These are phyloP conservation scores for Ophiodon elongatus DNA, from an alignment of 2,113 vertebrate species.

Conservation along the genomic window DNA sequence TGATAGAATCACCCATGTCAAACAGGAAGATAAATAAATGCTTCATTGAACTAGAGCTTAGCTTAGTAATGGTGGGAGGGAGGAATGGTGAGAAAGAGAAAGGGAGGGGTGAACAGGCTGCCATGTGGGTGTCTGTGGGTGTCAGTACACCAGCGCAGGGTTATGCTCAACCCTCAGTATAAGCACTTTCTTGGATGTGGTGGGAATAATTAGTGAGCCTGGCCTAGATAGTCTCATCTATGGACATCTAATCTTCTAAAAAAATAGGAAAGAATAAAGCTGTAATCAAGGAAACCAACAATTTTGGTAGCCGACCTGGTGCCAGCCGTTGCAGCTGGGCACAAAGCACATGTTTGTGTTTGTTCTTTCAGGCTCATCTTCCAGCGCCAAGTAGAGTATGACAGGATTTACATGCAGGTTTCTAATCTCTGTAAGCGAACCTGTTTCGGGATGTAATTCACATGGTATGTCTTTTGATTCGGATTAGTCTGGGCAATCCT, in stretches of 20 bases:
- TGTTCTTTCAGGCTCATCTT: constrained; percentile 83
- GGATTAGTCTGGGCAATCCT: constrained; percentile 90
- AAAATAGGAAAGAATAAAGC: constrained; percentile 49
- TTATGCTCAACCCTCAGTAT: constrained; percentile 63
- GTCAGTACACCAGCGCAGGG: constrained; percentile 57
- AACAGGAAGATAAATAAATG: constrained; percentile 85
- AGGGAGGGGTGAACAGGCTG: constrained; percentile 45
- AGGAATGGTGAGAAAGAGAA: constrained; percentile 35
- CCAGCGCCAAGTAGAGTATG: constrained; percentile 82
- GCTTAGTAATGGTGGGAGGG: constrained; percentile 67
- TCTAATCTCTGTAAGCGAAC: constrained; percentile 89
- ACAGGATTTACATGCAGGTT: constrained; percentile 86
- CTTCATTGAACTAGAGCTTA: constrained; percentile 82
- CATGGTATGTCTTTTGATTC: constrained; percentile 90
- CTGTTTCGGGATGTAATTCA: constrained; percentile 92
- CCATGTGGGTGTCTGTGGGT: constrained; percentile 65
- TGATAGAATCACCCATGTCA: constrained; percentile 85
- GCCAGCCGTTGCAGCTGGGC: constrained; percentile 61
- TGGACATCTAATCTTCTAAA: constrained; percentile 69
- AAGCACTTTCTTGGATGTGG: constrained; percentile 70
- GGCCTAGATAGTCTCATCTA: constrained; percentile 70
- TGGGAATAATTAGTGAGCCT: constrained; percentile 77
- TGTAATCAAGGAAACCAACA: constrained; percentile 63
- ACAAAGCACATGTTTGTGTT: constrained; percentile 83
- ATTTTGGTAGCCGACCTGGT: constrained; percentile 51